Base-by-base conservation (phyloP, 2,888 invertebrate genomes). In the Drosophila borealis region DNA sequence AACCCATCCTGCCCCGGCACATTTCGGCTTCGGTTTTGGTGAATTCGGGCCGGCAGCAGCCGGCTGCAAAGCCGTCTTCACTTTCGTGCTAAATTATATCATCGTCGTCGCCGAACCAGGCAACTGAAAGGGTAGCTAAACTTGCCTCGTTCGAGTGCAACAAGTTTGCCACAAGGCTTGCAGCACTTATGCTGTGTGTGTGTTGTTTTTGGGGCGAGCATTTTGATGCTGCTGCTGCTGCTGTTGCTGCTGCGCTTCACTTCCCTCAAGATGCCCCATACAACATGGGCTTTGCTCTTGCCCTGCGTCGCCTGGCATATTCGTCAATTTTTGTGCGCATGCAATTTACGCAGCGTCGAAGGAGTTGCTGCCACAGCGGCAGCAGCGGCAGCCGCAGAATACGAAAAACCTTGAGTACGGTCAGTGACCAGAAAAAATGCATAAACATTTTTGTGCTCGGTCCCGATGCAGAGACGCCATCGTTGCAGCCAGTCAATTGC, bases 401-500 rank as follows among this genome's bases (percentile, higher is more conserved):
- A 88, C 91, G 80, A 88, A 91, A 90, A 91, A 91, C 90, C 90
- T 90, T 90, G 90, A 91, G 91, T 89, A 89, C 90, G 90, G 91
- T 90, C 91, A 90, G 90, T 91, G 90, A 91, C 90, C 90, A 90
- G 75, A 89, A 90, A 81, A 90, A 82, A 90, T 86, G 83, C 87
- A 88, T 83, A 89, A 91, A 89, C 90, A 91, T 90, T 90, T 89
- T 87, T 89, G 83, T 86, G 78, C 80, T 80, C 82, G 72, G 29
- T 29, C 62, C 76, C 66, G 63, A 54, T 53, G 65, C 50, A 50
- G 46, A 57, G 51, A 49, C 70, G 62, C 37, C 61, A 67, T 53
- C 63, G 59, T 55, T 78, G 75, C 74, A 74, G 79, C 76, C 79
- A 88, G 76, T 88, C 85, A 85, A 89, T 86, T 86, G 89, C 88